Evolutionary conservation across 2,797 vertebrate species (phyloP), one percentile per base, ranked within the genome.

Genomic region (Thaleichthys pacificus): DNA sequence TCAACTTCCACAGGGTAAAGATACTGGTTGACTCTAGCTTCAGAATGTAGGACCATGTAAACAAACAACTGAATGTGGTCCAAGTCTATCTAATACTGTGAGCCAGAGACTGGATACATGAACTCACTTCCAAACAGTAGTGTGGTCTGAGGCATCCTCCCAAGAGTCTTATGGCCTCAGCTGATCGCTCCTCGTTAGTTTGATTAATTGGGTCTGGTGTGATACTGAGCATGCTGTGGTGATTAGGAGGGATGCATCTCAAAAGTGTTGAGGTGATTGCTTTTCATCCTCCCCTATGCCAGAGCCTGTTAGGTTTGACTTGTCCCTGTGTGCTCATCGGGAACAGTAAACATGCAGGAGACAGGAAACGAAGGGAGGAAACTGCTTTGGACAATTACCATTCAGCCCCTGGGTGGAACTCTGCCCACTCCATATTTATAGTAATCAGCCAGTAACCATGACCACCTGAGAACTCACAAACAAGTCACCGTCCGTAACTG

Each of bases 391-490:
- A 54, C 51, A 17, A 54, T 42, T 54, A 54, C 19, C 15, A 54
- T 17, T n/a, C 51, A 54, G 17, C 51, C 51, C 19, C 15, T 54
- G 6, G 19, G 51, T 17, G 51, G 5, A 19, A 1, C 61, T 17
- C 26, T 62, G 6, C 61, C 28, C 24, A 17, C 12, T 62, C 61
- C 5, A 14, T 62, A 26, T 26, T 30, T 15, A 62, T 24, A 38
- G 62, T 64, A 64, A 64, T 64, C 62, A 64, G 62, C 62, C 30
- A 2, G 26, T 62, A 64, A 38, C 30, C 30, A 35, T 64, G 17
- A 64, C n/a, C 28, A 64, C 2, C 62, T 38, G 32, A n/a, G 61
- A 32, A 19, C 19, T 54, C 15, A 54, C 51, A 54, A 54, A 54
- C 51, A 4, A 54, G 51, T 54, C 17, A n/a, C 15, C 2, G 38